Conservation (phyloP, 1,140 invertebrate species). For the Harpegnathos saltator region DNA sequence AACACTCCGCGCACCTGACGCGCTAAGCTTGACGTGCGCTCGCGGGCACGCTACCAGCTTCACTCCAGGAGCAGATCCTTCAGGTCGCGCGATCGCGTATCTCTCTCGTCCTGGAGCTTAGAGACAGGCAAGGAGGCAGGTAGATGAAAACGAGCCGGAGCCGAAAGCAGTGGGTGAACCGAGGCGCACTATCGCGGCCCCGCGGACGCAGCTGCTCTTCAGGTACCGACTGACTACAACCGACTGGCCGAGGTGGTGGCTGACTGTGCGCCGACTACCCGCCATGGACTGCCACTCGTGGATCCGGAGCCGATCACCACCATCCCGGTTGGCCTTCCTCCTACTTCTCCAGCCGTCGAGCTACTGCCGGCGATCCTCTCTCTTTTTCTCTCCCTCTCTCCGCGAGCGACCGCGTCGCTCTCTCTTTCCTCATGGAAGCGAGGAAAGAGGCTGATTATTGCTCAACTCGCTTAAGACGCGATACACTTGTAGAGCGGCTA, state of each 20-base stretch:
- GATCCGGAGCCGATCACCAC: constrained; percentile 73
- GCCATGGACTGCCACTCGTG: constrained; percentile 69
- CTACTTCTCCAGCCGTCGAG: constrained; percentile 63
- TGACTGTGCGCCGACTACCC: constrained; percentile 66
- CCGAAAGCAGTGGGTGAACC: constrained; percentile 18
- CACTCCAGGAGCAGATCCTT: not conserved
- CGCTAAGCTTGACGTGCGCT: too few species aligned
- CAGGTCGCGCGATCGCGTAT: not conserved
- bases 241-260: constrained; percentile 67
- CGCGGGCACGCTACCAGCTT: constrained; percentile 44
- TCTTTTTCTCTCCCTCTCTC: constrained; percentile 59
- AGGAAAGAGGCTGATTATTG: constrained; percentile 33
- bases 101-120: not conserved
- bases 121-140: not conserved
- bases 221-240: constrained; percentile 57
- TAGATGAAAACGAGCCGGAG: constrained; percentile 7
- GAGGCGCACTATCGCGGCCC: constrained; percentile 52
- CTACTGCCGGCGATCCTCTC: constrained; percentile 59
- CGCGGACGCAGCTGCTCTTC: constrained; percentile 44
- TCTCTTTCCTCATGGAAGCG: constrained; percentile 34
- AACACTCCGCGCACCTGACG: constrained; percentile 61
- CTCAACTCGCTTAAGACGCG: constrained; percentile 18
- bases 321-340: constrained; percentile 70
- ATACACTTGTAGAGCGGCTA: constrained; percentile 26
- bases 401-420: not conserved